These are phyloP conservation scores for Casuarius casuarius DNA, from an alignment of 2,113 vertebrate species.

Conservation along the genomic window DNA sequence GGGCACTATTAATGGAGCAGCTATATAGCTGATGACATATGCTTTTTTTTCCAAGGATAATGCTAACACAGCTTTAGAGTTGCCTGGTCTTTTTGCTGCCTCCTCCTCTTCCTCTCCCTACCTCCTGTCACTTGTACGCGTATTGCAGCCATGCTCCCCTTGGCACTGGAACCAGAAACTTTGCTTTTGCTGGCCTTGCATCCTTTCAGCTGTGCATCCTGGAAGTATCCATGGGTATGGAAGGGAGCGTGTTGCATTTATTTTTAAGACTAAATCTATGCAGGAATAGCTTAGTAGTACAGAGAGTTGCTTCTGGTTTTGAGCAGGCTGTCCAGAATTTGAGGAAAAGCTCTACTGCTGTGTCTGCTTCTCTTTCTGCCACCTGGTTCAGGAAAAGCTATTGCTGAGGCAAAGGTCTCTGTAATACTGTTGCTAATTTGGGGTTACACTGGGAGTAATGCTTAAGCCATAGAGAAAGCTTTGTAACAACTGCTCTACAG, in stretches of 20 bases:
- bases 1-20: neutral
- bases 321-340: neutral
- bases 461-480: neutral
- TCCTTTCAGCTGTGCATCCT: neutral
- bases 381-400: neutral
- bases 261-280: neutral
- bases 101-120: neutral
- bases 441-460: neutral
- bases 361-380: neutral
- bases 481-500: neutral
- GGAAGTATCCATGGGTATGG: neutral
- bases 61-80: neutral
- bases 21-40: neutral
- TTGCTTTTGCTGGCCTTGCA: neutral
- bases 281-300: neutral
- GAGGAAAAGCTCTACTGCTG: neutral
- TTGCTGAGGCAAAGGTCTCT: neutral
- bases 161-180: neutral
- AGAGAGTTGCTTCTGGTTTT: neutral
- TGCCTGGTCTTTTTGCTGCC: neutral
- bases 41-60: conserved; percentile 16
- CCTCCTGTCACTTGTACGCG: neutral
- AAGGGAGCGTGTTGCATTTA: neutral
- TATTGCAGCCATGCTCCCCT: neutral
- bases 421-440: neutral